phyloP scores from a whole-genome alignment of 1,140 invertebrate species.

The Habropoda laboriosa region DNA sequence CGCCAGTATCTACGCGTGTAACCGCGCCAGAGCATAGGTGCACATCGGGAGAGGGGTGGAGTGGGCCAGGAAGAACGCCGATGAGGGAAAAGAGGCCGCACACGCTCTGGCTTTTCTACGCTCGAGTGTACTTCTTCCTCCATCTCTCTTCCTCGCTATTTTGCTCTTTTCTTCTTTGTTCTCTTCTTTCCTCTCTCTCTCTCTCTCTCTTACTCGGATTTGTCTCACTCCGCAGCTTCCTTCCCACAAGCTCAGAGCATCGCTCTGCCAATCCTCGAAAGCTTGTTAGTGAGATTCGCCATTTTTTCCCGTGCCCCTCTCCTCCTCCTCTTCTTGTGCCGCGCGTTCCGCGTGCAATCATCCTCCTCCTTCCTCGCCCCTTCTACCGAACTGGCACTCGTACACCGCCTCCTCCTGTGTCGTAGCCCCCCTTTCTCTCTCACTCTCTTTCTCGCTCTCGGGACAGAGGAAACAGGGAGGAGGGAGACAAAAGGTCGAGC shows the following conservation, averaged over 20 bases:
- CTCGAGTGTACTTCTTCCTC: slow-evolving; percentile 70
- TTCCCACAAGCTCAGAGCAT: slow-evolving; percentile 66
- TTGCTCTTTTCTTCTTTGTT: not conserved
- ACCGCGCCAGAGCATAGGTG: too few species aligned
- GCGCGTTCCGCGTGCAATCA: not conserved
- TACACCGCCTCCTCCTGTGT: slow-evolving; percentile 39
- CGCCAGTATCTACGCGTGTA: slow-evolving; percentile 31
- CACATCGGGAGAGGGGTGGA: slow-evolving; percentile 1
- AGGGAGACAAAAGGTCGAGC: slow-evolving; percentile 54
- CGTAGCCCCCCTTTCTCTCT: slow-evolving; percentile 42
- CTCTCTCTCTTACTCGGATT: too few species aligned
- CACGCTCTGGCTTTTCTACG: slow-evolving; percentile 68
- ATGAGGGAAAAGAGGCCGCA: slow-evolving; percentile 14
- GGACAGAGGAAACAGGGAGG: slow-evolving; percentile 23
- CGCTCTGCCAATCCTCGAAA: too few species aligned
- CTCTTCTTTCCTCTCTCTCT: not conserved
- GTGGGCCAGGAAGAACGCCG: slow-evolving; percentile 9
- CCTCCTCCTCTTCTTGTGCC: slow-evolving; percentile 36
- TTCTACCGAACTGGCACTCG: too few species aligned
- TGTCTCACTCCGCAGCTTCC: too few species aligned
- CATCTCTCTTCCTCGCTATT: not conserved
- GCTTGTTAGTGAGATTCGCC: slow-evolving; percentile 77
- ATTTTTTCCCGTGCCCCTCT: slow-evolving; percentile 63
- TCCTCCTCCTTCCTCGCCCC: slow-evolving; percentile 15
- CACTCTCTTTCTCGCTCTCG: not conserved